phyloP scores from a whole-genome alignment of 2,113 vertebrate genomes.

The Microcebus tavaratra region DNA sequence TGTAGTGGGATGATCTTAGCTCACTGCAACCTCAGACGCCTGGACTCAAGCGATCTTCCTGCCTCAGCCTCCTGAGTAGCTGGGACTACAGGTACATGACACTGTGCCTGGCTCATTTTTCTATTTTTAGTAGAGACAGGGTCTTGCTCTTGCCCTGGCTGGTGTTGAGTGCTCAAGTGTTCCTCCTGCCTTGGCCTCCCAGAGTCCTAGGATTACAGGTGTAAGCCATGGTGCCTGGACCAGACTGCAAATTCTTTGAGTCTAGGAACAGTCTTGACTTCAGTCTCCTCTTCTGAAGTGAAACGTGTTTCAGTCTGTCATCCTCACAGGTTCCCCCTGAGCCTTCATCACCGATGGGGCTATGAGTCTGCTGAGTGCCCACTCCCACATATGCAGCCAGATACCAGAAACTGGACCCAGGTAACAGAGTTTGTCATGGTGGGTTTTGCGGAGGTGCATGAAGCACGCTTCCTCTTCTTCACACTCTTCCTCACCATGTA shows the following conservation, averaged over 20 bases:
- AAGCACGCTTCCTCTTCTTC: slow-evolving; percentile 22
- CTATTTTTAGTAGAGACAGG: too few species aligned
- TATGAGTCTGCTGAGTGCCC: not conserved
- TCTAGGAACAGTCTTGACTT: not conserved
- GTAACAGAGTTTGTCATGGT: slow-evolving; percentile 64
- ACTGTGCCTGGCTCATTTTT: too few species aligned
- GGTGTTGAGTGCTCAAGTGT: too few species aligned
- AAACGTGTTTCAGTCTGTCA: not conserved
- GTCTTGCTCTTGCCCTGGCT: too few species aligned
- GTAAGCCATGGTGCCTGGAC: too few species aligned
- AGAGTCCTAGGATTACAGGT: too few species aligned
- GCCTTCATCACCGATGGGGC: not conserved
- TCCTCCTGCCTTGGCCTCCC: too few species aligned
- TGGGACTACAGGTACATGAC: too few species aligned
- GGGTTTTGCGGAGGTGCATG: slow-evolving; percentile 42
- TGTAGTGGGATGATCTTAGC: too few species aligned
- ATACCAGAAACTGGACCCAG: slow-evolving; percentile 40
- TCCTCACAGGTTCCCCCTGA: not conserved
- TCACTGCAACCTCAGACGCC: too few species aligned
- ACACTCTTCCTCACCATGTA: slow-evolving; percentile 45
- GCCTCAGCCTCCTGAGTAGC: too few species aligned
- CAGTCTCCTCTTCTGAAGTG: not conserved
- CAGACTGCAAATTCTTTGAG: not conserved
- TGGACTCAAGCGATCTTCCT: too few species aligned
- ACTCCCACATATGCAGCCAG: not conserved